Evolutionary conservation across 1,140 invertebrate genomes (phyloP).

Genomic region (Galendromus occidentalis): DNA sequence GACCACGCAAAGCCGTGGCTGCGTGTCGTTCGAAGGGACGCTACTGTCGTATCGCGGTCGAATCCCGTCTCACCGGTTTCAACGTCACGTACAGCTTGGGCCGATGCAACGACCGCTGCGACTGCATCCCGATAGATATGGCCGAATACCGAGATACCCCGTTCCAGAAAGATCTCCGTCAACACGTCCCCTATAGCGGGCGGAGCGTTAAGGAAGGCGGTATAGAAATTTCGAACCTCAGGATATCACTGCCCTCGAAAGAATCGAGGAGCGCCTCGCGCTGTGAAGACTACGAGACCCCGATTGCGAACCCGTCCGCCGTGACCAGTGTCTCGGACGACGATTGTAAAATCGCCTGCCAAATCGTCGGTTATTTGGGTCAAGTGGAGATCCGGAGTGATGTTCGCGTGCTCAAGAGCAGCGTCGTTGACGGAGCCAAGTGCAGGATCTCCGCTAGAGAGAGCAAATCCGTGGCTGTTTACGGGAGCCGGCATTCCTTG

Average conservation of each 20-base stretch:
- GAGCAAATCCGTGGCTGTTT: background rate
- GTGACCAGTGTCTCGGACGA: background rate
- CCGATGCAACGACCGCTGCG: background rate
- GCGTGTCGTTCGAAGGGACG: background rate
- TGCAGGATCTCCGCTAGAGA: background rate
- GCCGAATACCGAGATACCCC: background rate
- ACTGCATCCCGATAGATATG: background rate
- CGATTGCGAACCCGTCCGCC: background rate
- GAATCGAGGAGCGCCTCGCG: background rate
- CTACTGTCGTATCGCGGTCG: background rate
- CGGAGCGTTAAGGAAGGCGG: background rate
- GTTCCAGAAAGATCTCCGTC: background rate
- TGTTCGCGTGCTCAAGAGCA: background rate
- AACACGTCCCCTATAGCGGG: background rate
- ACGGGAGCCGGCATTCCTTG: background rate
- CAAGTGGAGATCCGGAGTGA: background rate
- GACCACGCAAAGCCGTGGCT: background rate
- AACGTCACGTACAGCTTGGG: background rate
- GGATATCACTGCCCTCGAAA: background rate
- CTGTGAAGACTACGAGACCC: background rate
- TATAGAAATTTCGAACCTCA: background rate
- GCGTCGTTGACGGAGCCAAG: background rate
- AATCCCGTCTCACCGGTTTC: conserved; percentile 5
- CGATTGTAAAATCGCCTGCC: background rate
- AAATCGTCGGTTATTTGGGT: background rate